phyloP scores from a whole-genome alignment of 2,797 vertebrate genomes.

The Clarias fuscus region DNA sequence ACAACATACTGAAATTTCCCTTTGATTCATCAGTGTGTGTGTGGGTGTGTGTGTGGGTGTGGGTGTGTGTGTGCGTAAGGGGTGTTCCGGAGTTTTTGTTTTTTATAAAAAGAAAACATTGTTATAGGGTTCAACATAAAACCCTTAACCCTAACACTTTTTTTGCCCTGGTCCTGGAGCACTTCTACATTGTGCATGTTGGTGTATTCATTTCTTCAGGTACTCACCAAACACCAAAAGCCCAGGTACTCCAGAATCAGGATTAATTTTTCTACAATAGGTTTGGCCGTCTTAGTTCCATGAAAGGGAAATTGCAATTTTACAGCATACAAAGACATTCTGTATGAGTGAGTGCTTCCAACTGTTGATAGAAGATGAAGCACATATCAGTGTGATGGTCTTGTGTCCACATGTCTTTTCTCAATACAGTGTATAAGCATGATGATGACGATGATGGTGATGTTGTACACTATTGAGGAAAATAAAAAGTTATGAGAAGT shows the following conservation, averaged over 20 bases:
- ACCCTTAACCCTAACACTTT: neutral
- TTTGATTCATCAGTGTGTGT: neutral
- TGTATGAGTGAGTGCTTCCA: neutral
- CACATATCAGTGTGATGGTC: neutral
- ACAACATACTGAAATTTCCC: neutral
- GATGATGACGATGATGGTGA: neutral
- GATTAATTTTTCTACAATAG: no score
- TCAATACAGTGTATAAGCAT: neutral
- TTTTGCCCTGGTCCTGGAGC: neutral
- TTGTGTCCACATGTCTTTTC: neutral
- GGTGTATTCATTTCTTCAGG: neutral
- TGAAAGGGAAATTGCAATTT: neutral
- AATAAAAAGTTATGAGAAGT: neutral
- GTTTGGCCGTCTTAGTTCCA: neutral
- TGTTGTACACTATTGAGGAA: neutral
- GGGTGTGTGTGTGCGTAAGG: neutral
- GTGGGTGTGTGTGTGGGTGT: neutral
- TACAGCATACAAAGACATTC: neutral
- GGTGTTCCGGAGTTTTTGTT: neutral
- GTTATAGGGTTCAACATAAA: neutral
- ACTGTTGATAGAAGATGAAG: no score
- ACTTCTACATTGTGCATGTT: neutral
- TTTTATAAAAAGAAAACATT: neutral
- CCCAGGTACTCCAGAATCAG: no score
- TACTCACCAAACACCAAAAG: neutral